Base-by-base conservation (phyloP, 2,113 vertebrate species). In the Ameiurus melas region DNA sequence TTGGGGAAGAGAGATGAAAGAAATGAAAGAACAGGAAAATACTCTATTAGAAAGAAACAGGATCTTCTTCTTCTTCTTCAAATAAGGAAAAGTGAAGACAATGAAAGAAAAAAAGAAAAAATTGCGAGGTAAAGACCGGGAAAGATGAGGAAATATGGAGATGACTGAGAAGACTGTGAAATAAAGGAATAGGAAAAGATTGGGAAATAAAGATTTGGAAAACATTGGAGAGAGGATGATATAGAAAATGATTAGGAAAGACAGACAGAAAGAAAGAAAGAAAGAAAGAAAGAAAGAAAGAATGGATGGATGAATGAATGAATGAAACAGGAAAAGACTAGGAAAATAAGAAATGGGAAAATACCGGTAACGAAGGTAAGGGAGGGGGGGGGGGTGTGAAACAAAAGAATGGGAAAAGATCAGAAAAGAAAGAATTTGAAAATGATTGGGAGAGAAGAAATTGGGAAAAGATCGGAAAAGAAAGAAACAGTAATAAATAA, bases 1-100 rank as follows among this genome's bases (percentile, higher is more conserved):
- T 73, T 47, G 43, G 68, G 68, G 51, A 27, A 87, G 16, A 43
- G 57, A 89, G 57, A 68, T 10, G 5, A 85, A 47, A 84, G 27
- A 55, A 25, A 36, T 57, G 66, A 68, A 66, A 30, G 10, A 84
- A 33, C 1, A 19, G 25, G 30, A 20, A 13, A 47, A 10, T 9
- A 39, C 4, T 1, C 13, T 20, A 14, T 47, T 47, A 47, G 12
- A 47, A 77, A 13, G 4, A 43, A 77, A 77, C 20, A 43, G 43
- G 5, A 5, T 47, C 43, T 47, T 47, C 6, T 47, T 47, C 43
- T 47, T 43, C 39, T 43, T 47, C 43, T 47, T 47, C 43, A 47
- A 47, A 43, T 47, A 75, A 47, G 73, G 39, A 5, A 75, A 22
- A 47, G 20, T 43, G 36, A 75, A 47, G 39, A 27, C 2, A 36